Percentiles rank a stretch among this genome's conserved stretches.
phyloP scores from a whole-genome alignment of 2,888 invertebrate species.

The Andrena flavipes region DNA sequence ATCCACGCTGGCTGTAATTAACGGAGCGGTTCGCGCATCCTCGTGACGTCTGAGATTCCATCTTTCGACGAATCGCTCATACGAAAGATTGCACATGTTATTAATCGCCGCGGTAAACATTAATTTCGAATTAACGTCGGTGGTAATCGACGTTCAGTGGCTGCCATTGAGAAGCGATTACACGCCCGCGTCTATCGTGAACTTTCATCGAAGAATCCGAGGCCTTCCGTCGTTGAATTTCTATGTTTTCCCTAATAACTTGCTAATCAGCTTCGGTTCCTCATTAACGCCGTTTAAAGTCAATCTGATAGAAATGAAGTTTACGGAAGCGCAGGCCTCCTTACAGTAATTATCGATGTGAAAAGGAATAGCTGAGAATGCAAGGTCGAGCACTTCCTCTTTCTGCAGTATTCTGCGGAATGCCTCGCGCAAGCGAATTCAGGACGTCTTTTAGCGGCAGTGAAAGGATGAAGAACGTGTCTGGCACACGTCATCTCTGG shows the following conservation, averaged over 20 bases:
- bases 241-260: not conserved
- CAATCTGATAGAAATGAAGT: not conserved
- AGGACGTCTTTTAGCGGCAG: constrained; percentile 22
- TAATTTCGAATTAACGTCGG: constrained; percentile 22
- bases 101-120: not conserved
- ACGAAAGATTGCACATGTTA: not conserved
- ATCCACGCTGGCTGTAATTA: constrained; percentile 25
- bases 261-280: not conserved
- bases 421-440: constrained; percentile 23
- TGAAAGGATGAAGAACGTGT: constrained; percentile 46
- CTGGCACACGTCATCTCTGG: constrained; percentile 35
- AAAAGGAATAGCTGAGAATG: constrained; percentile 1
- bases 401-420: not conserved
- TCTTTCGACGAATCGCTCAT: not conserved
- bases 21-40: constrained; percentile 10
- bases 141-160: constrained; percentile 13
- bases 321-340: not conserved
- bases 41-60: not conserved
- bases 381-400: constrained; percentile 27
- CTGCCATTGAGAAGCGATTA: not conserved
- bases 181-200: not conserved
- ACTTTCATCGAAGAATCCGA: constrained; percentile 6
- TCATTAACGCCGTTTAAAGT: not conserved
- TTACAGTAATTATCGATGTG: not conserved
- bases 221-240: not conserved